phyloP scores from a whole-genome alignment of 2,797 vertebrate species.

The Microctenopoma stevenorrisi region DNA sequence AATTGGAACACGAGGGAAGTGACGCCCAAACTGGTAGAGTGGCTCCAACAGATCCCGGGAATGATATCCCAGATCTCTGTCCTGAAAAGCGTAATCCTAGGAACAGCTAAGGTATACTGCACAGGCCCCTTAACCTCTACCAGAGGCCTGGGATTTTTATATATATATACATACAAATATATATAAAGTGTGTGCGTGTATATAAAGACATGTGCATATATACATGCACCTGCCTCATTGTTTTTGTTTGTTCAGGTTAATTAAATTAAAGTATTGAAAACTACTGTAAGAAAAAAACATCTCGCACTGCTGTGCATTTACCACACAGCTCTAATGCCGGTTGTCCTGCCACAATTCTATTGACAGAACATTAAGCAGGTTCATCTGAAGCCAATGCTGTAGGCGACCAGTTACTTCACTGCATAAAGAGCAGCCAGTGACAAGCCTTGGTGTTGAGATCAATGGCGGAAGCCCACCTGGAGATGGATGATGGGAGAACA shows the following conservation, averaged over 20 bases:
- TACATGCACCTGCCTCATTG: neutral
- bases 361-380: conserved; percentile 57
- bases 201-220: too few relatives aligned
- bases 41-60: too few relatives aligned
- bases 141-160: too few relatives aligned
- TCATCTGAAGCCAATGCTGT: conserved; percentile 43
- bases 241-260: conserved; percentile 16
- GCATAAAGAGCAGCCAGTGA: conserved; percentile 49
- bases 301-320: conserved; percentile 5
- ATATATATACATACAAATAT: neutral
- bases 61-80: too few relatives aligned
- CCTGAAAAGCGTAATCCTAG: too few relatives aligned
- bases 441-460: conserved; percentile 63
- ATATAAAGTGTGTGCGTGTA: too few relatives aligned
- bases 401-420: conserved; percentile 33
- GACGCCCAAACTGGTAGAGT: too few relatives aligned
- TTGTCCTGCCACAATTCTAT: conserved; percentile 40
- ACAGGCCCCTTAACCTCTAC: too few relatives aligned
- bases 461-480: conserved; percentile 80
- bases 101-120: too few relatives aligned
- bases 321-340: conserved; percentile 20
- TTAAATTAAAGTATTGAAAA: conserved; percentile 23
- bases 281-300: conserved; percentile 31
- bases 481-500: conserved; percentile 77
- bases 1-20: too few relatives aligned